Percentiles rank a stretch among this genome's conserved stretches.
These are phyloP conservation scores for Drosophila merina DNA, from an alignment of 2,888 invertebrate genomes.

Conservation along the genomic window DNA sequence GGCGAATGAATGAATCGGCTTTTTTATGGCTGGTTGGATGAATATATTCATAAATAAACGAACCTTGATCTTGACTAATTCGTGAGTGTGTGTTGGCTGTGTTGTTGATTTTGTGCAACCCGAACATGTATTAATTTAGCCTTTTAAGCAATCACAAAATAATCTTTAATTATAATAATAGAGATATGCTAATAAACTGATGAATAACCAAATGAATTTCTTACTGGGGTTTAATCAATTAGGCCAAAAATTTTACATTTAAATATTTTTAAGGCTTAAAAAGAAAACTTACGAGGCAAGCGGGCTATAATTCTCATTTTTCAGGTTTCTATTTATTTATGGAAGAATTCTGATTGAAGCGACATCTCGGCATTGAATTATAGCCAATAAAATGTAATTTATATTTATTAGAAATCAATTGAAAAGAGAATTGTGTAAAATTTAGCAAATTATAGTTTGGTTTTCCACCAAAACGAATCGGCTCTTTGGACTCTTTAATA, in stretches of 20 bases:
- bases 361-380: not conserved
- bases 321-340: not conserved
- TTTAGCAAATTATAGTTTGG: slow-evolving; percentile 16
- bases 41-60: slow-evolving; percentile 41
- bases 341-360: not conserved
- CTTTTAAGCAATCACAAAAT: slow-evolving; percentile 45
- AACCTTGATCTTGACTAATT: slow-evolving; percentile 74
- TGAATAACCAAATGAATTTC: slow-evolving; percentile 46
- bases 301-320: not conserved
- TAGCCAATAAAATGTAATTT: not conserved
- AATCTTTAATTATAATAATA: slow-evolving; percentile 35
- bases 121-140: slow-evolving; percentile 71
- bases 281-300: not conserved
- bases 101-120: slow-evolving; percentile 27
- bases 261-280: not conserved
- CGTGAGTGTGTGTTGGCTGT: slow-evolving; percentile 34
- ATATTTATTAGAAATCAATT: slow-evolving; percentile 5
- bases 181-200: slow-evolving; percentile 47
- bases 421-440: slow-evolving; percentile 1
- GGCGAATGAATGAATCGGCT: slow-evolving; percentile 26
- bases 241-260: not conserved
- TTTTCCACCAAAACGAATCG: slow-evolving; percentile 3
- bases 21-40: slow-evolving; percentile 18
- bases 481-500: slow-evolving; percentile 5
- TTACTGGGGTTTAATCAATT: slow-evolving; percentile 19